phyloP scores from a whole-genome alignment of 2,797 vertebrate species.

The Crossoptilon crossoptilon region DNA sequence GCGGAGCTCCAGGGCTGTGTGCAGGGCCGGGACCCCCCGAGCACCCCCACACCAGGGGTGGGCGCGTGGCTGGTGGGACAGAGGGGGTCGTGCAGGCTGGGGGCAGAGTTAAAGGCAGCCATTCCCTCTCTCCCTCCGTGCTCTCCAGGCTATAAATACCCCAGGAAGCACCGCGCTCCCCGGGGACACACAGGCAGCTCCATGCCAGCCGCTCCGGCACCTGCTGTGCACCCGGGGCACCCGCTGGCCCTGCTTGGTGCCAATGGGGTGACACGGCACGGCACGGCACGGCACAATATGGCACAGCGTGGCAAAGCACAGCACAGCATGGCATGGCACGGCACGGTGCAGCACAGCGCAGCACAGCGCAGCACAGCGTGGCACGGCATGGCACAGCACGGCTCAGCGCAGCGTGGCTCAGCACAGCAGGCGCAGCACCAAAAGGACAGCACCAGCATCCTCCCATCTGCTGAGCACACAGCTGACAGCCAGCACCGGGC shows the following conservation, averaged over 20 bases:
- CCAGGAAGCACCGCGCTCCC: not conserved
- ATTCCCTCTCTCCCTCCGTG: not conserved
- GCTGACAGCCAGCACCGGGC: not conserved
- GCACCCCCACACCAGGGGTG: too few species aligned
- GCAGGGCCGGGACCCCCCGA: too few species aligned
- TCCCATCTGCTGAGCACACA: not conserved
- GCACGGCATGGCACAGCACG: too few species aligned
- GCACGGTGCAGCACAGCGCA: too few species aligned
- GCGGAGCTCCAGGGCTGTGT: too few species aligned
- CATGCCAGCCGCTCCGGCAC: not conserved
- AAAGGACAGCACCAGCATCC: not conserved
- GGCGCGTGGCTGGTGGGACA: too few species aligned
- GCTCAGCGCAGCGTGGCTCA: too few species aligned
- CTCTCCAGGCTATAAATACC: not conserved
- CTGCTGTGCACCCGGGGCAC: not conserved
- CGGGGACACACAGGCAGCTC: not conserved
- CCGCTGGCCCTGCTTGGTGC: too few species aligned
- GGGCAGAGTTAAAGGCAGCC: not conserved
- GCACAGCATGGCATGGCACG: rapidly evolving
- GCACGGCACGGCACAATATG: too few species aligned
- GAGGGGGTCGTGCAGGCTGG: not conserved
- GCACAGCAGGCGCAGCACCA: not conserved
- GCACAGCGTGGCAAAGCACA: not conserved
- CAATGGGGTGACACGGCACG: too few species aligned
- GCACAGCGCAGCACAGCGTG: too few species aligned